Evolutionary conservation across 2,113 vertebrate species (phyloP), one percentile per base, ranked within the genome.

Genomic region (Phylloscopus whistleri): DNA sequence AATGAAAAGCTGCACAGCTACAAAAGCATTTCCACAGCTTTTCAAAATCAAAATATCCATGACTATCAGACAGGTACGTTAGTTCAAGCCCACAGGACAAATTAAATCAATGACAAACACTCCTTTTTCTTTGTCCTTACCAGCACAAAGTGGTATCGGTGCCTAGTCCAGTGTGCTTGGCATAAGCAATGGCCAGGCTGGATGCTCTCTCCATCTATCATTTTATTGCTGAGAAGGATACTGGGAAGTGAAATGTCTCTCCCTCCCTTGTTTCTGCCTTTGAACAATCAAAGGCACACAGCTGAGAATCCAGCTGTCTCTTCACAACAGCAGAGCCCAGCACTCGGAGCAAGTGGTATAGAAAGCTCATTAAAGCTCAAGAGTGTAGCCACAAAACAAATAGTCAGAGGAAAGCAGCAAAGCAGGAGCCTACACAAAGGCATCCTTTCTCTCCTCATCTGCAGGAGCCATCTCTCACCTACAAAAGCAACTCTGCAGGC

Each of bases 401-500:
- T 1, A 48, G 43, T 33, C 81, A 68, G 63, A 77, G 49, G 35
- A 80, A 88, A 74, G 59, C 11, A 1, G 68, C 37, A 72, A 75
- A 80, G 73, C 51, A 49, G 31, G 16, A 67, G 60, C 46, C 67
- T 39, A 64, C 53, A 97, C 94, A 96, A 95, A 94, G 74, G 59
- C 70, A 83, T 59, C 72, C 90, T 82, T 94, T 91, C 82, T 77
- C 51, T 68, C 64, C 44, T 82, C 74, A 96, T 95, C 94, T 85
- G 67, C 75, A 77, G 84, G 75, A 95, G 91, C 87, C 82, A 95
- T 95, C 94, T 94, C 90, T 92, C 64, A 59, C 52, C 63, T 63
- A 90, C 93, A 96, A 95, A 95, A 81, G 93, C 70, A 85, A 48
- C 63, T 52, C 82, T 59, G 39, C 75, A 88, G 75, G 70, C 68